Percentiles rank a stretch among this genome's conserved stretches.
phyloP scores from a whole-genome alignment of 2,888 invertebrate species.

The Hyppa rectilinea region DNA sequence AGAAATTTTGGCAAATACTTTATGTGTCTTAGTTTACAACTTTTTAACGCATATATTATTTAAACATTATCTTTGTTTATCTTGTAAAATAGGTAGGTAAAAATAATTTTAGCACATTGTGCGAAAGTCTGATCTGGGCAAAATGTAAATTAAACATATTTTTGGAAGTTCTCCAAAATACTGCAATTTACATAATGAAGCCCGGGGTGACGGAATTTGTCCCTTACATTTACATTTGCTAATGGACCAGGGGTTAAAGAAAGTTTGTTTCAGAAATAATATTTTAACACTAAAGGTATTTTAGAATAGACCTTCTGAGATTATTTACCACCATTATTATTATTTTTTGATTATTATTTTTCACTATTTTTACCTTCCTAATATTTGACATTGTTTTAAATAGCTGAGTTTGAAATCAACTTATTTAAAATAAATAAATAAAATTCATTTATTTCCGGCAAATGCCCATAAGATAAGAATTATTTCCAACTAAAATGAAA shows the following conservation, averaged over 20 bases:
- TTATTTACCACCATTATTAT: too few species aligned
- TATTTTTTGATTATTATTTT: too few species aligned
- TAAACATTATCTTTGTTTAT: not conserved
- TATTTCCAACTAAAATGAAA: too few species aligned
- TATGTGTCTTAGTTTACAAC: conserved; percentile 10
- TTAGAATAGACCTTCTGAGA: not conserved
- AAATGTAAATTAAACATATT: conserved; percentile 54
- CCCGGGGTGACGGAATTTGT: conserved; percentile 24
- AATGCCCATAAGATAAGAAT: too few species aligned
- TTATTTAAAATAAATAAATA: too few species aligned
- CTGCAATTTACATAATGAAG: conserved; percentile 53
- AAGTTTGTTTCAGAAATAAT: not conserved
- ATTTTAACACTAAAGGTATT: conserved; percentile 4
- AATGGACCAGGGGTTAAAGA: not conserved
- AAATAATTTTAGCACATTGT: not conserved
- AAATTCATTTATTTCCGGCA: too few species aligned
- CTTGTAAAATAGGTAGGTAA: not conserved
- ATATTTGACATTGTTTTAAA: not conserved
- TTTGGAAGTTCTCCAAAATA: conserved; percentile 47
- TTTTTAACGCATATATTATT: conserved; percentile 6
- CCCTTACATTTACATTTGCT: conserved; percentile 25
- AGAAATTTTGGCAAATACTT: conserved; percentile 23
- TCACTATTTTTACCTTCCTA: not conserved
- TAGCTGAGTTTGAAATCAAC: too few species aligned
- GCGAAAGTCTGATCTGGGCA: conserved; percentile 13